Base-by-base conservation (phyloP, 1,140 invertebrate genomes). In the Drosophila nikananu region DNA sequence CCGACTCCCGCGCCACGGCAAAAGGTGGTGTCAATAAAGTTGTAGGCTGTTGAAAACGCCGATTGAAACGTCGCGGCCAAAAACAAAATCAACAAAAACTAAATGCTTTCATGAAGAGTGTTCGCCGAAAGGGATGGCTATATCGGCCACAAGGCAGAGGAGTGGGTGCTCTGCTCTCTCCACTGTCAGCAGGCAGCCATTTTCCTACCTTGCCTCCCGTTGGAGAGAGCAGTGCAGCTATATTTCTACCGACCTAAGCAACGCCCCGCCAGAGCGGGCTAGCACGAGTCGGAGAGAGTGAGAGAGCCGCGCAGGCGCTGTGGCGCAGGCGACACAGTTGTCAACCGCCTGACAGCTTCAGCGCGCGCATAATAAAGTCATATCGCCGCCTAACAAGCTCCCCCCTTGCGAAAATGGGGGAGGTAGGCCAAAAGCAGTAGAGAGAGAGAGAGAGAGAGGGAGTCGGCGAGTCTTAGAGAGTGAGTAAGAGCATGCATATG, bases 341-440 rank as follows among this genome's bases (percentile, higher is more conserved):
- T 90, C 86, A 90, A 90, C 86, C 86, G 82, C 80, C 81, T 90
- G 86, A 90, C 86, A 90, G 86, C 86, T 90, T 77, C 86, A 80
- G 78, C 78, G 70, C 75, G 84, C 75, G 84, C 87, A 82, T 90
- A 90, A 90, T 90, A 90, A 90, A 90, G 86, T 90, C 86, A 90
- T 90, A 90, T 90, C 76, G 86, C 60, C 68, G 72, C 77, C 86
- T 90, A 90, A 90, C 86, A 90, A 90, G 86, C 63, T 27, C 66
- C 83, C 83, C 72, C 73, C 64, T 23, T 55, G 37, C 55, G n/a
- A 54, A 44, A 67, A 25, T 54, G 63, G 63, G 35, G 61, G 68
- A 49, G 25, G 41, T 25, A 44, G 42, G 32, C 52, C 25, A 39
- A n/a, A 8, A 49, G 55, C 21, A 5, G 13, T 23, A 23, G 32